Evolutionary conservation across 2,888 invertebrate genomes (phyloP), one percentile per base, ranked within the genome.

Genomic region (Drosophila macrospina): DNA sequence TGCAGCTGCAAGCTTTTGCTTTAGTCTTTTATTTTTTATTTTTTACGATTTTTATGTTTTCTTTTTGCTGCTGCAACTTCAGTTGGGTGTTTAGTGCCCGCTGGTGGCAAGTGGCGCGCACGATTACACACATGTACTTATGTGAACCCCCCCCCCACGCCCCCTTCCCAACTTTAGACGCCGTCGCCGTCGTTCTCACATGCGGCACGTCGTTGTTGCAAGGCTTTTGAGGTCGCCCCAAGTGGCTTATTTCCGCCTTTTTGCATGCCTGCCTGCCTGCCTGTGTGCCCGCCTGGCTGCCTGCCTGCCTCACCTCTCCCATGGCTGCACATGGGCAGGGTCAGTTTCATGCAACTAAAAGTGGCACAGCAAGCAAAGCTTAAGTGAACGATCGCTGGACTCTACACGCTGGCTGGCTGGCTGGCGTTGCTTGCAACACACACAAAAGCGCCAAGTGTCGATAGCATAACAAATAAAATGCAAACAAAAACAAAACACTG

Each of bases 181-280:
- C 28, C 28, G 28, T 4, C 24, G 0, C 10, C 6, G 37, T 39
- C 28, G 28, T 28, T 30, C 41, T 42, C 42, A 55, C 34, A 55
- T 44, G 44, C 13, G 15, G 44, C 44, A 55, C 24, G 24, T 28
- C 11, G 30, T 10, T 47, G 32, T 47, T 30, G 50, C 44, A 44
- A 26, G 42, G 15, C 62, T 56, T 84, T 85, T 85, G 80, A 85
- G 84, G 84, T 86, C 72, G 82, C 74, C 68, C 69, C 78, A 78
- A 85, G 85, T 86, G 85, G 86, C 84, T 84, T 84, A 82, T 84
- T 86, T 86, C 85, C 85, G 84, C 84, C 77, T 79, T 72, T 84
- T 75, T 75, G 72, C 78, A 71, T 77, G 63, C 57, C 55, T 3
- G 20, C 7, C 39, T 30, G 45, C 57, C 55, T 3, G 20, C 7